Conservation (phyloP, 2,113 vertebrate species). For the Solenodon paradoxus region DNA sequence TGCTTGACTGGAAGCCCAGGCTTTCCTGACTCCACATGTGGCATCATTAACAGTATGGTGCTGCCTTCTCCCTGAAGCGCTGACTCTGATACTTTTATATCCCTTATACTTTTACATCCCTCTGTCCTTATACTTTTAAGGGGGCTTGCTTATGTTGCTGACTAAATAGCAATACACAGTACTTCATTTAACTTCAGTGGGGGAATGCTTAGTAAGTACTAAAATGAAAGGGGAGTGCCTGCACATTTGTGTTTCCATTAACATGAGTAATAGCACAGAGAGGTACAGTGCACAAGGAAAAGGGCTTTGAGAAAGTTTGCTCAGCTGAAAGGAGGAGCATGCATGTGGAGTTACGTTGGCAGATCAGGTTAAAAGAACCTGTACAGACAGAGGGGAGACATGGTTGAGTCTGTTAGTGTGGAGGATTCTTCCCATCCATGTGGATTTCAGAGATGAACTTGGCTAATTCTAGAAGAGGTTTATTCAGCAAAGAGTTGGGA, state of each 20-base stretch:
- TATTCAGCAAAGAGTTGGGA: not conserved
- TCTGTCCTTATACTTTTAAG: not conserved
- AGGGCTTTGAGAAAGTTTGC: not conserved
- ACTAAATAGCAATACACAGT: not conserved
- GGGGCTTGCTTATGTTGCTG: not conserved
- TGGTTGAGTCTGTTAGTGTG: not conserved
- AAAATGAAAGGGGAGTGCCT: not conserved
- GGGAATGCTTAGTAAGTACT: not conserved
- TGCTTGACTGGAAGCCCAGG: not conserved
- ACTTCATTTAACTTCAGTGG: not conserved
- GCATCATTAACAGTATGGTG: not conserved
- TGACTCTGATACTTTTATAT: not conserved
- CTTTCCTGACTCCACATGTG: not conserved
- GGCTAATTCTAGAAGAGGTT: not conserved
- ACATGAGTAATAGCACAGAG: not conserved
- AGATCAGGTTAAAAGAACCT: not conserved
- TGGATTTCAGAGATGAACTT: not conserved
- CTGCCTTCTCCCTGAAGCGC: not conserved
- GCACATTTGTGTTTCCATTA: not conserved
- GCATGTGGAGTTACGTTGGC: not conserved
- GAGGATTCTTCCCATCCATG: not conserved
- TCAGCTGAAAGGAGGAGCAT: not conserved
- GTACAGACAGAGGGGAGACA: not conserved
- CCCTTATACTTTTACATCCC: not conserved
- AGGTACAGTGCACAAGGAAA: not conserved